Evolutionary conservation across 2,113 vertebrate genomes (phyloP).

Genomic region (Percopsis transmontana): DNA sequence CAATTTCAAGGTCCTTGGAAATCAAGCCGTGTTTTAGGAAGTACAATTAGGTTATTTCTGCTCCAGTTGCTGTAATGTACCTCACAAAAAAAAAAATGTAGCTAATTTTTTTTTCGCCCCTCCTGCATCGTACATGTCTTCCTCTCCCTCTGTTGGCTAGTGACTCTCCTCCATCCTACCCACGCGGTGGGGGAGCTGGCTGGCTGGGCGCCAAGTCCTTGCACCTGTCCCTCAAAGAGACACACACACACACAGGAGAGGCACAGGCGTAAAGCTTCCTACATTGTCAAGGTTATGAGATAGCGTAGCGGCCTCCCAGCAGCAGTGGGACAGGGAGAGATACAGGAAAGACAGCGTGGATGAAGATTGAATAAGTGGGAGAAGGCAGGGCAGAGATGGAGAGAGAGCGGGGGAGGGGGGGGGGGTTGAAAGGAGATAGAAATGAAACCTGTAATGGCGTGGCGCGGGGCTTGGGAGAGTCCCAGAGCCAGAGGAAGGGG

Average conservation of each 20-base stretch:
- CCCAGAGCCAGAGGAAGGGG: conserved; percentile 35
- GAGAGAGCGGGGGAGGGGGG: conserved; percentile 22
- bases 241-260: conserved; percentile 6
- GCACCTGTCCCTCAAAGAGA: conserved; percentile 69
- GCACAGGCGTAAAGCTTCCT: conserved; percentile 26
- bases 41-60: conserved; percentile 63
- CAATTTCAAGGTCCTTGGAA: conserved; percentile 55
- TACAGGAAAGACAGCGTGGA: conserved; percentile 36
- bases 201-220: conserved; percentile 63
- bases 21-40: conserved; percentile 53
- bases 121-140: neutral
- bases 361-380: conserved; percentile 52
- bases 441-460: conserved; percentile 66
- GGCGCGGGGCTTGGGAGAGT: conserved; percentile 29
- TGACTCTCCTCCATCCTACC: neutral
- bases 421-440: conserved; percentile 29
- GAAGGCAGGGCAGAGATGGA: conserved; percentile 47
- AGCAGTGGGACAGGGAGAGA: conserved; percentile 24
- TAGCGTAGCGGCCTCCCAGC: conserved; percentile 40
- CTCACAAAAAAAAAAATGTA: conserved; percentile 34
- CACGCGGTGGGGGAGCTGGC: conserved; percentile 29
- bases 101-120: conserved; percentile 47
- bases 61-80: conserved; percentile 48
- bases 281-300: conserved; percentile 71
- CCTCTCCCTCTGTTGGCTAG: conserved; percentile 18